Percentiles rank a stretch among this genome's conserved stretches.
These are phyloP conservation scores for Botrylloides violaceus DNA, from an alignment of 23 tunicate genomes.

Conservation along the genomic window DNA sequence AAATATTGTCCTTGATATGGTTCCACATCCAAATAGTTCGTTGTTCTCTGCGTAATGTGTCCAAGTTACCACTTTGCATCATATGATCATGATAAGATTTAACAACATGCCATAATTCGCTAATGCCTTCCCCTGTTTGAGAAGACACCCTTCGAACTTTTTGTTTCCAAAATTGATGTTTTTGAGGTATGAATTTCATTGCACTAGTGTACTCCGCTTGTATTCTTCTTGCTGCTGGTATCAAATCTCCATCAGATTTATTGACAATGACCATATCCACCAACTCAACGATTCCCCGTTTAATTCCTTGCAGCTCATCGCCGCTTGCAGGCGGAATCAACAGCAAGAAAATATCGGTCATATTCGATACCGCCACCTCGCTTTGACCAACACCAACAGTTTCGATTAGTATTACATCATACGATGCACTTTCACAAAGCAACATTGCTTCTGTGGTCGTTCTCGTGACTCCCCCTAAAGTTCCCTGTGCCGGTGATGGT, in stretches of 20 bases:
- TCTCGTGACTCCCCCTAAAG: conserved; percentile 90
- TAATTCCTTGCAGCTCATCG: conserved; percentile 93
- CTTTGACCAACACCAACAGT: conserved; percentile 99
- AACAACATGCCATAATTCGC: conserved; percentile 21
- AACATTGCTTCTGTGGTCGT: conserved; percentile 90
- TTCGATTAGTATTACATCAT: conserved; percentile 89
- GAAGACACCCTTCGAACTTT: conserved; percentile 79
- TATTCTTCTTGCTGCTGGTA: conserved; percentile 84
- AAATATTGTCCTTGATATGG: conserved; percentile 47
- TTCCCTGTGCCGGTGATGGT: conserved; percentile 89
- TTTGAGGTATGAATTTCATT: conserved; percentile 82
- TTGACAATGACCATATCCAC: conserved; percentile 87
- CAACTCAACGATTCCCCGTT: conserved; percentile 91
- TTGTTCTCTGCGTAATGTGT: conserved; percentile 40
- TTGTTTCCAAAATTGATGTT: conserved; percentile 78
- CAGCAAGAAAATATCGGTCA: conserved; percentile 87
- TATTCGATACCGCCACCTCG: conserved; percentile 85
- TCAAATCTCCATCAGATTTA: conserved; percentile 92
- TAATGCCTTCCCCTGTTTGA: conserved; percentile 27
- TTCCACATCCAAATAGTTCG: conserved; percentile 85
- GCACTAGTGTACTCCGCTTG: conserved; percentile 95
- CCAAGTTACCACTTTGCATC: conserved; percentile 27
- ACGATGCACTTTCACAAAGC: conserved; percentile 88
- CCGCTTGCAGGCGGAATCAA: conserved; percentile 99
- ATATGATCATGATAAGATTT: conserved; percentile 34